These are phyloP conservation scores for Noctua pronuba DNA, from an alignment of 2,888 invertebrate species.

Conservation along the genomic window DNA sequence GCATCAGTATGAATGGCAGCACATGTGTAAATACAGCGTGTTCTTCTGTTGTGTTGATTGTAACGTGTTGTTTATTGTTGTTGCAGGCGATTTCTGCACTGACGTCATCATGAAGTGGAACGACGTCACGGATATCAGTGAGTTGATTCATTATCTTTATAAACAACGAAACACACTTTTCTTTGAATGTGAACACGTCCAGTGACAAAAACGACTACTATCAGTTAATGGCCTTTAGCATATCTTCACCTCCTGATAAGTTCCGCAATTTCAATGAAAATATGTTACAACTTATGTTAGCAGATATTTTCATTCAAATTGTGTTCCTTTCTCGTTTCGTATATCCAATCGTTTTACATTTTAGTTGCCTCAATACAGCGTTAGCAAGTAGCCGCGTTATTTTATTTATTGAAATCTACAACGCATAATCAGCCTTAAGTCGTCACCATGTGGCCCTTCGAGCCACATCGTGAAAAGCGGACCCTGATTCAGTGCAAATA, in stretches of 20 bases:
- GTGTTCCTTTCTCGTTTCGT: not conserved
- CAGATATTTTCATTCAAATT: not conserved
- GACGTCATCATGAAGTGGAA: conserved; percentile 90
- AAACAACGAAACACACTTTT: conserved; percentile 22
- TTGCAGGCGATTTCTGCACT: conserved; percentile 87
- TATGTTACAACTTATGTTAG: not conserved
- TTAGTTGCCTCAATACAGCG: not conserved
- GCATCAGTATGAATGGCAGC: not conserved
- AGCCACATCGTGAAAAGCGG: too few relatives aligned
- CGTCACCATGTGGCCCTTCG: not conserved
- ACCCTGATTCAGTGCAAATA: not conserved
- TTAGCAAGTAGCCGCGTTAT: not conserved
- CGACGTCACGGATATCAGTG: conserved; percentile 88
- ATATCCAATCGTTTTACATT: not conserved
- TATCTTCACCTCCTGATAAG: conserved; percentile 6
- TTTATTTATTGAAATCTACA: not conserved
- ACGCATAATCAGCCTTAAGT: not conserved
- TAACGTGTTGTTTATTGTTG: conserved; percentile 59
- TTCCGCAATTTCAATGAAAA: not conserved
- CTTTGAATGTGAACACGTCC: not conserved
- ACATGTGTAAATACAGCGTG: not conserved
- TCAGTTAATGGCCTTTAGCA: not conserved
- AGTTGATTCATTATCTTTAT: conserved; percentile 70
- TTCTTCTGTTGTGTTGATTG: conserved; percentile 6
- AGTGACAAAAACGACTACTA: not conserved